Evolutionary conservation across 2,888 invertebrate species (phyloP), one percentile per base, ranked within the genome.

Genomic region (Micoletzkya japonica): DNA sequence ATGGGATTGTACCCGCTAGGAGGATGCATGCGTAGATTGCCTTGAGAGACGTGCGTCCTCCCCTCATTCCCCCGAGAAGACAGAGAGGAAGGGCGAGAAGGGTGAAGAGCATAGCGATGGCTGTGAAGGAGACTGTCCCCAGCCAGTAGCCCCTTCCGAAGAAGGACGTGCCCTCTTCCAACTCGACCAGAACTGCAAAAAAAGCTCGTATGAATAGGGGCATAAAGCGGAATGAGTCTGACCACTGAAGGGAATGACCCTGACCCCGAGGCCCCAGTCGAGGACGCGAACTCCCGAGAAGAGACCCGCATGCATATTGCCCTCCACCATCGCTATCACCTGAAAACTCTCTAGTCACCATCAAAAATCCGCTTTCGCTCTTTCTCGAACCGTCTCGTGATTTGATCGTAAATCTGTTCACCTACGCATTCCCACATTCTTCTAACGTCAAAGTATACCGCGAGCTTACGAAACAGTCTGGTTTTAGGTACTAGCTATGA

Each of bases 241-340:
- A 56, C 68, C 68, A 4, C 57, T 57, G 37, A 68, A 68, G 24
- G 68, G 68, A 24, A 68, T 58, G 1, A 36, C 36, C 30, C 68
- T 26, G 7, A 68, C 58, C 32, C 68, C 68, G 24, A 68, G 58
- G 20, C 68, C 68, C 68, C 68, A 68, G 44, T 68, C 68, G 24
- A 68, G 44, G 4, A 57, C 49, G 30, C 68, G 68, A 7, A 68
- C 44, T 32, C 68, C 68, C 1, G 58, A 68, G 44, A 68, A 68
- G 30, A 68, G 58, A 24, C 68, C 68, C 0, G 68, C 57, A 28
- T 68, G 68, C 39, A 68, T 36, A 24, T 39, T 66, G 17, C 64
- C 64, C 17, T 66, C 64, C n/a, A 66, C 64, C 54, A 54, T 66
- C 3, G 64, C 64, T 6, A 66, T 66, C 1, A 66, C 64, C 64